A percentile compares a stretch with the other conserved stretches of the same genome.
Evolutionary conservation across 2,797 vertebrate species (phyloP).

Genomic region (Channallabes apus): DNA sequence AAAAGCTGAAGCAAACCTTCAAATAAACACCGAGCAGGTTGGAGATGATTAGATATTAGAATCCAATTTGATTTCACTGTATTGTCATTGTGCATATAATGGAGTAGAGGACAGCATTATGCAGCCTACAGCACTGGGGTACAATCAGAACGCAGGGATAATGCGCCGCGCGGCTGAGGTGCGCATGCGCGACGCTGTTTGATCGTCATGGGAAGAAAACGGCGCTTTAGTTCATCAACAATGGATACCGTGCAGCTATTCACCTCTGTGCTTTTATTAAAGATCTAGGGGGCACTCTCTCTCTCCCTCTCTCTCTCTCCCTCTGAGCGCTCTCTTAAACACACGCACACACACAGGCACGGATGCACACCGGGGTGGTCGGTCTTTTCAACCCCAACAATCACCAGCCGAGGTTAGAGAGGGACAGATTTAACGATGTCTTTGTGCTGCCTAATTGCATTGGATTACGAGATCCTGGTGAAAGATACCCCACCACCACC

Average conservation of each 20-base stretch:
- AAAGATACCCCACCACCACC: constrained; percentile 64
- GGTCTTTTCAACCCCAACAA: constrained; percentile 74
- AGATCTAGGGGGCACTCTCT: constrained; percentile 14
- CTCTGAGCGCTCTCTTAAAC: constrained; percentile 44
- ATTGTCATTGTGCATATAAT: not conserved
- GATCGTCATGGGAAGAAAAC: constrained; percentile 20
- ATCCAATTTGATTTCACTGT: not conserved
- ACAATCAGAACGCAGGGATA: not conserved
- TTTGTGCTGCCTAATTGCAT: constrained; percentile 94
- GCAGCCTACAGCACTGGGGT: not conserved
- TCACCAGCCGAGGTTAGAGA: constrained; percentile 69
- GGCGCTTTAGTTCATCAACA: constrained; percentile 16
- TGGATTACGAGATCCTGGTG: constrained; percentile 90
- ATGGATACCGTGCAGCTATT: constrained; percentile 6
- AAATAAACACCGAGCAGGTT: not conserved
- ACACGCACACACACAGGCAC: constrained; percentile 17
- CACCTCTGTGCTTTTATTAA: constrained; percentile 5
- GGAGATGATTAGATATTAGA: constrained; percentile 6
- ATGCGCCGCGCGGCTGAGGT: not conserved
- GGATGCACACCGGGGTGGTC: constrained; percentile 70
- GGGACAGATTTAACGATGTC: constrained; percentile 90
- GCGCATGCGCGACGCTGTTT: not conserved
- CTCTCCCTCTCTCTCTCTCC: constrained; percentile 30
- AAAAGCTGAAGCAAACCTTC: not conserved
- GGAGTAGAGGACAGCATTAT: not conserved